These are phyloP conservation scores for Caenorhabditis sp. DNA, from an alignment of 2,888 invertebrate genomes.

Conservation along the genomic window DNA sequence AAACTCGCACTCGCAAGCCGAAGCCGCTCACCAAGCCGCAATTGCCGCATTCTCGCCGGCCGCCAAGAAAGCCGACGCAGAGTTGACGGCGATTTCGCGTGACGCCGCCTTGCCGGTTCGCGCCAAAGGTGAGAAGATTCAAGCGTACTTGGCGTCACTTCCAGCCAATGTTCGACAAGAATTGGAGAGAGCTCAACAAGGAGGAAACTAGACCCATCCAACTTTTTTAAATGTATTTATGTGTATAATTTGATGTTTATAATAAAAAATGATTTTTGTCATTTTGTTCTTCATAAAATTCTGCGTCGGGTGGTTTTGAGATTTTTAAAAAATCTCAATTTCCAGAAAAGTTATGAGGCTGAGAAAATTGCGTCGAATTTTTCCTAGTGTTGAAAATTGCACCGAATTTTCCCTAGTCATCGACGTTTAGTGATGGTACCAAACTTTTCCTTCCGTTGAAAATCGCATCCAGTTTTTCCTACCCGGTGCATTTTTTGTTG, in stretches of 20 bases:
- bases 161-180: slow-evolving; percentile 58
- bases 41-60: slow-evolving; percentile 61
- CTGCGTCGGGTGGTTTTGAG: neutral
- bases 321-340: no score
- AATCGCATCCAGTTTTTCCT: no score
- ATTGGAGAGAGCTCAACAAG: slow-evolving; percentile 55
- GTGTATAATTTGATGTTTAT: neutral
- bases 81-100: slow-evolving; percentile 61
- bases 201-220: slow-evolving; percentile 16
- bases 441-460: no score
- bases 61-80: slow-evolving; percentile 57
- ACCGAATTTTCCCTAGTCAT: no score
- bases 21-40: slow-evolving; percentile 61
- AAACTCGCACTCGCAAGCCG: slow-evolving; percentile 52
- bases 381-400: no score
- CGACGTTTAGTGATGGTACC: no score
- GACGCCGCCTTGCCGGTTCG: slow-evolving; percentile 53
- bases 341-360: no score
- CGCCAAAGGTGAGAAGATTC: slow-evolving; percentile 62
- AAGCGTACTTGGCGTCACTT: slow-evolving; percentile 52
- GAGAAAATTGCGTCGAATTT: no score
- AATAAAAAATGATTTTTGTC: neutral
- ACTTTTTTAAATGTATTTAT: neutral
- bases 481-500: no score
- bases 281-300: neutral